phyloP scores from a whole-genome alignment of 2,797 vertebrate species.

The Pterois miles region DNA sequence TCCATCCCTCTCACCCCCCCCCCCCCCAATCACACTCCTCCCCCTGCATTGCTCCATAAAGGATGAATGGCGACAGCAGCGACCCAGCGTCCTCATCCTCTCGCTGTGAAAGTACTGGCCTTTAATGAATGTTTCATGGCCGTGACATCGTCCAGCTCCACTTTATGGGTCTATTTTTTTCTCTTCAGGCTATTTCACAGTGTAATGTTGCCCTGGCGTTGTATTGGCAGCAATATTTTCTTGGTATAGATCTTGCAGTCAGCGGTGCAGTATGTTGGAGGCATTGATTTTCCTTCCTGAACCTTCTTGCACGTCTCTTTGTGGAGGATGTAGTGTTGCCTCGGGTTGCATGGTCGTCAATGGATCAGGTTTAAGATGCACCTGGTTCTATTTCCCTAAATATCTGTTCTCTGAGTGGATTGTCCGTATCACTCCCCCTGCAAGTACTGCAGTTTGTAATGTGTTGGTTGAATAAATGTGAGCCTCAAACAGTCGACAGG shows the following conservation, averaged over 20 bases:
- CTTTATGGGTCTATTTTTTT: conserved; percentile 53
- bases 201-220: conserved; percentile 14
- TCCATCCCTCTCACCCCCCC: neutral
- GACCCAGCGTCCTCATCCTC: neutral
- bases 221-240: conserved; percentile 60
- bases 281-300: conserved; percentile 60
- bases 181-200: conserved; percentile 27
- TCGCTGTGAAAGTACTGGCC: conserved; percentile 10
- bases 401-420: conserved; percentile 35
- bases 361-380: conserved; percentile 51
- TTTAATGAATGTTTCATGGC: conserved; percentile 58
- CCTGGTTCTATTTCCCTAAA: conserved; percentile 37
- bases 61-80: conserved; percentile 10
- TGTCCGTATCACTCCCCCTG: conserved; percentile 13
- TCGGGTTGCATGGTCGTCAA: conserved; percentile 22
- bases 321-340: conserved; percentile 35
- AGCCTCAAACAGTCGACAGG: conserved; percentile 6
- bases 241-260: conserved; percentile 48
- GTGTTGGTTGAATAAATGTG: conserved; percentile 13
- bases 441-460: conserved; percentile 16
- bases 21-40: neutral
- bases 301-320: conserved; percentile 52
- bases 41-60: neutral
- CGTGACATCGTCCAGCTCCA: conserved; percentile 42
- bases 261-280: conserved; percentile 27